phyloP scores from a whole-genome alignment of 2,888 invertebrate genomes.

The Argyresthia albistria region DNA sequence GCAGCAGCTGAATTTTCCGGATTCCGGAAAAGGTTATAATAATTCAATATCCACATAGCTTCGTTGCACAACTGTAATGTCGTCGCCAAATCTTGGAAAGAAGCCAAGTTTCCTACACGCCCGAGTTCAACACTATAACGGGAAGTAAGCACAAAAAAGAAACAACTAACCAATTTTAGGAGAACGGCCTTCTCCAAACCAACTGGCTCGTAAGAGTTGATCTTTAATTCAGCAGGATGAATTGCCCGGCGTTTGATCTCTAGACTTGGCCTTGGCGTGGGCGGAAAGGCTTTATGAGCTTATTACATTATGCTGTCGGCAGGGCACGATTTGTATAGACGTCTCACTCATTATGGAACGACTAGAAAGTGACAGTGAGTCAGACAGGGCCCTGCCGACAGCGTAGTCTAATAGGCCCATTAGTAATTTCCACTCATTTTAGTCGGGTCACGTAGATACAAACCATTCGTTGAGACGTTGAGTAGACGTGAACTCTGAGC shows the following conservation, averaged over 20 bases:
- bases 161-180: constrained; percentile 26
- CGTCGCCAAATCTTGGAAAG: constrained; percentile 21
- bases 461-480: neutral
- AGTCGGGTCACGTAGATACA: constrained; percentile 26
- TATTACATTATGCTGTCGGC: too few species aligned
- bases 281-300: too few species aligned
- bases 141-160: constrained; percentile 19
- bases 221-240: constrained; percentile 37
- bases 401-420: too few species aligned
- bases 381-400: too few species aligned
- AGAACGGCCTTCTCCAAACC: constrained; percentile 26
- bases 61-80: constrained; percentile 1
- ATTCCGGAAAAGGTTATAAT: too few species aligned
- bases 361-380: too few species aligned
- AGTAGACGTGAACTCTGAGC: too few species aligned
- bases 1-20: too few species aligned
- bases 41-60: too few species aligned
- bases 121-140: constrained; percentile 27
- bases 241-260: neutral
- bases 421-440: neutral
- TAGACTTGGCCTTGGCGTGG: neutral
- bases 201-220: constrained; percentile 13
- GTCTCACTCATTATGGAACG: too few species aligned
- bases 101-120: constrained; percentile 43
- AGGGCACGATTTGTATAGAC: too few species aligned